A percentile compares a stretch with the other conserved stretches of the same genome.
Conservation (phyloP, 2,797 vertebrate genomes). For the Buphagus erythrorhynchus region DNA sequence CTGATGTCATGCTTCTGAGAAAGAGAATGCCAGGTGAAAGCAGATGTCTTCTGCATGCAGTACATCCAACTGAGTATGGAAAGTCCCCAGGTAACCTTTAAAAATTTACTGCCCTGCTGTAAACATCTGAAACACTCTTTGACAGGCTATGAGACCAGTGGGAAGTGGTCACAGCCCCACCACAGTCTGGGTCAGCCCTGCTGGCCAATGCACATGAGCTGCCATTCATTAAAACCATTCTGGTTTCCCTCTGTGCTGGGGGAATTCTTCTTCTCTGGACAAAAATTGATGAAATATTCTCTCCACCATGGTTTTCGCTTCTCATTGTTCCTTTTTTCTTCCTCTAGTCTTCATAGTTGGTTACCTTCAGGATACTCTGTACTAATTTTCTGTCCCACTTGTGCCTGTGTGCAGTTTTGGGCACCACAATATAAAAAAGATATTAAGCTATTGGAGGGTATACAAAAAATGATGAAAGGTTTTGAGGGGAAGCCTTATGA, state of each 20-base stretch:
- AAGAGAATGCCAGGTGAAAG: background rate
- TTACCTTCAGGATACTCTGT: background rate
- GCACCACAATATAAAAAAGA: background rate
- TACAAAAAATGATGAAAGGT: background rate
- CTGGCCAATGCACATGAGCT: accelerated
- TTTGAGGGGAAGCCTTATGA: background rate
- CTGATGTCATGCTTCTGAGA: background rate
- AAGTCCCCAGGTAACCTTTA: background rate
- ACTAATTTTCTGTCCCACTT: background rate
- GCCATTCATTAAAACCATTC: background rate
- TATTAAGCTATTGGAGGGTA: background rate
- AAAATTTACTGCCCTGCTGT: background rate
- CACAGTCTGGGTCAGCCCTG: background rate
- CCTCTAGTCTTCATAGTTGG: background rate
- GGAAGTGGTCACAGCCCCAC: background rate
- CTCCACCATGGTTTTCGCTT: background rate
- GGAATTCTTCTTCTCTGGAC: background rate
- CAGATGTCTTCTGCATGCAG: background rate
- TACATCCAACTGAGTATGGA: background rate
- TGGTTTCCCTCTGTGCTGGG: background rate
- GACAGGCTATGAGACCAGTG: background rate
- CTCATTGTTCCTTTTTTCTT: background rate
- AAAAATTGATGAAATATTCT: background rate
- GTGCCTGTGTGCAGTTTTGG: background rate
- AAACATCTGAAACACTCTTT: background rate